phyloP scores from a whole-genome alignment of 53 echinoderm and acorn worm genomes.

The Holothuria scabra region DNA sequence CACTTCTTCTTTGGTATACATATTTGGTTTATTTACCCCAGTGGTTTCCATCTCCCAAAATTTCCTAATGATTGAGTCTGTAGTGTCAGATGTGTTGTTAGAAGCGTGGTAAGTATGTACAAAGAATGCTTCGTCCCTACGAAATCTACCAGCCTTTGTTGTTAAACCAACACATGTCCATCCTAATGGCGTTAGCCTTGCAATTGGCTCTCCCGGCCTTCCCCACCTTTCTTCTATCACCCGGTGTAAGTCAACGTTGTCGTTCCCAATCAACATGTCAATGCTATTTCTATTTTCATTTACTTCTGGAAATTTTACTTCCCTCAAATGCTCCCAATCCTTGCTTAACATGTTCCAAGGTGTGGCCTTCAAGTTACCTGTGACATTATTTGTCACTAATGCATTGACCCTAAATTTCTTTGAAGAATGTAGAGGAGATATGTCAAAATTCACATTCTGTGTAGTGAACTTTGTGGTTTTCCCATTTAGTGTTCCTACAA shows the following conservation, averaged over 20 bases:
- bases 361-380: conserved; percentile 4
- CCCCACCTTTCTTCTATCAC: conserved; percentile 12
- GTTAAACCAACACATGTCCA: conserved; percentile 27
- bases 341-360: background rate
- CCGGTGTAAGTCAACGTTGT: conserved; percentile 31
- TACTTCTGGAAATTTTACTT: conserved; percentile 7
- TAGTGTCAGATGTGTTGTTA: background rate
- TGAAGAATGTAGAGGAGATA: background rate
- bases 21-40: background rate
- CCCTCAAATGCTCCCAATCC: conserved; percentile 14
- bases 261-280: conserved; percentile 36
- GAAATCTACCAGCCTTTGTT: background rate
- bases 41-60: conserved; percentile 38
- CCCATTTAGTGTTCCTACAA: conserved; percentile 33
- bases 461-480: conserved; percentile 37
- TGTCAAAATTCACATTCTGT: conserved; percentile 35
- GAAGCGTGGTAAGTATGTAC: conserved; percentile 7
- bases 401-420: conserved; percentile 16
- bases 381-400: conserved; percentile 18
- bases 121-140: background rate
- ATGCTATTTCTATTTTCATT: conserved; percentile 23
- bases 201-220: conserved; percentile 10
- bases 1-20: conserved; percentile 18
- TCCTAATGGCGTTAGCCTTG: conserved; percentile 3
- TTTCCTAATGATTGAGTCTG: background rate